These are phyloP conservation scores for Luperina testacea DNA, from an alignment of 2,888 invertebrate species.

Conservation along the genomic window DNA sequence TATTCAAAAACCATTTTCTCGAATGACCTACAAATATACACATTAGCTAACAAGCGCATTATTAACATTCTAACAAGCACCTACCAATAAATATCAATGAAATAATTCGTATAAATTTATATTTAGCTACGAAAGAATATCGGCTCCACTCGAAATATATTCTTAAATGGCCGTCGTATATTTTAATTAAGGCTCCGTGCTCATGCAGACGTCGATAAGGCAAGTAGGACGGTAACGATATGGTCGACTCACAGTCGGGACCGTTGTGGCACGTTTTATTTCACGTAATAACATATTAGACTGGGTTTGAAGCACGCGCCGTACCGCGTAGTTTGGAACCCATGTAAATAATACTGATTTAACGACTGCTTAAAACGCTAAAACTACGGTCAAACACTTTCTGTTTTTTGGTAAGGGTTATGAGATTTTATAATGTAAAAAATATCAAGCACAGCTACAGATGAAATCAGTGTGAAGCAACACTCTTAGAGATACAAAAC, in stretches of 20 bases:
- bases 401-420: slow-evolving; percentile 62
- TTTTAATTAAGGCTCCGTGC: slow-evolving; percentile 86
- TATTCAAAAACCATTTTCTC: not conserved
- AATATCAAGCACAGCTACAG: not conserved
- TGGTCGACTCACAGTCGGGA: slow-evolving; percentile 70
- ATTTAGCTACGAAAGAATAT: slow-evolving; percentile 78
- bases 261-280: slow-evolving; percentile 82
- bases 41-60: slow-evolving; percentile 24
- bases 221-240: slow-evolving; percentile 76
- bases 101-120: slow-evolving; percentile 78
- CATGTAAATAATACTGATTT: slow-evolving; percentile 85
- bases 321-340: slow-evolving; percentile 75
- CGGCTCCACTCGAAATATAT: slow-evolving; percentile 77
- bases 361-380: slow-evolving; percentile 78
- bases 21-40: not conserved
- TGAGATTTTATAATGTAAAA: not conserved
- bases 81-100: slow-evolving; percentile 74
- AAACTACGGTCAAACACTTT: slow-evolving; percentile 66
- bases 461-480: too few species aligned
- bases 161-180: slow-evolving; percentile 85
- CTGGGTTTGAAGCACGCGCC: slow-evolving; percentile 76
- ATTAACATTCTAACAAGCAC: slow-evolving; percentile 46
- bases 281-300: slow-evolving; percentile 88
- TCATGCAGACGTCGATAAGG: slow-evolving; percentile 84
- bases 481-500: not conserved